Base-by-base conservation (phyloP, 2,888 invertebrate species). In the Lycia hirtaria region DNA sequence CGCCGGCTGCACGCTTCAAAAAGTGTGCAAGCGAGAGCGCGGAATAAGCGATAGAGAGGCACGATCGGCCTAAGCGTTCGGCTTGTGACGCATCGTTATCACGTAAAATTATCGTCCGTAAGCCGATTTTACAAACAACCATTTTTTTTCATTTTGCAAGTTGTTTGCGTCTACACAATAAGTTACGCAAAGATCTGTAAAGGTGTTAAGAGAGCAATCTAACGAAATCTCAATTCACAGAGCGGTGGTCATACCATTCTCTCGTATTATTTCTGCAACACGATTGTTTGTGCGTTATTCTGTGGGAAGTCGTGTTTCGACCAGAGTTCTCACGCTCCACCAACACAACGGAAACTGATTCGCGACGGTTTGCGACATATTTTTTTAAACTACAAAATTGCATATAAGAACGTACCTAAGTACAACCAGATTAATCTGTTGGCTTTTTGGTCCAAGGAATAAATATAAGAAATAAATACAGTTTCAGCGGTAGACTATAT, bases 321-420 rank as follows among this genome's bases (percentile, higher is more conserved):
- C 49, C 72, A 75, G 74, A 73, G 76, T 79, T 83, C 80, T 65
- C 83, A 79, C 73, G 78, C 61, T 71, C 70, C 59, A 70, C 62
- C 65, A 65, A 72, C 66, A 67, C 64, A 67, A 58, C 50, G 67
- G 67, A 69, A 70, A 65, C 56, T 30, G 51, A 64, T 62, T 67
- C 40, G 50, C 44, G 17, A 58, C 55, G 55, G 43, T 28, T 51
- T 35, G 15, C 53, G 53, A 38, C 41, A 57, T 26, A 48, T 30
- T 19, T 44, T 53, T 49, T 53, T 4, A 17, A 7, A 12, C n/a
- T 10, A 55, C 57, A 57, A 58, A 53, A 47, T n/a, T 26, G 6
- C 45, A 22, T 4, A 32, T 1, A 45, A 33, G 15, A 22, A 20
- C 10, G 20, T 4, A 4, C 17, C 30, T 3, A 10, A 4, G 10